Evolutionary conservation across 2,113 vertebrate genomes (phyloP).

Genomic region (Boleophthalmus pectinirostris): DNA sequence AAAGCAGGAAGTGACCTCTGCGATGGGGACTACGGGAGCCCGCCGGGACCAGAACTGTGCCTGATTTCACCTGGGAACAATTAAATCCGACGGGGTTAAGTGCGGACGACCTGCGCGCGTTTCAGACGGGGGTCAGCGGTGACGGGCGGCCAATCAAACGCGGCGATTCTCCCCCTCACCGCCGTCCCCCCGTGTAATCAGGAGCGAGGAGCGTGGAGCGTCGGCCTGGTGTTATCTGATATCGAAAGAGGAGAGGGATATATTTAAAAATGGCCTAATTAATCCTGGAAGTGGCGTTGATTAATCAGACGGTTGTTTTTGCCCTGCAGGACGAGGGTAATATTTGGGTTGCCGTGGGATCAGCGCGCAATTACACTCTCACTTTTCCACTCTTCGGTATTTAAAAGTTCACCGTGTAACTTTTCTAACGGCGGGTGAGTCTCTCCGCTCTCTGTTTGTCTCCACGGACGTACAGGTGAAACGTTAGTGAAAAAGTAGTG

Average conservation of each 20-base stretch:
- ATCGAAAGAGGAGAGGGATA: not conserved
- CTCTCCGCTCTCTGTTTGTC: no score
- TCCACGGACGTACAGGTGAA: no score
- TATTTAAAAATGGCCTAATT: slow-evolving; percentile 9
- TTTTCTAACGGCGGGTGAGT: no score
- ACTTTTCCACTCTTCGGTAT: not conserved
- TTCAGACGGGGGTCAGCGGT: slow-evolving; percentile 38
- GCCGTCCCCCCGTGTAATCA: not conserved
- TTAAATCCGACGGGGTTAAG: slow-evolving; percentile 63
- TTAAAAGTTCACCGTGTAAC: no score
- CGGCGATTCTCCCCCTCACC: not conserved
- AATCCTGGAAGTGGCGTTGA: not conserved
- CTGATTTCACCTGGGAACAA: slow-evolving; percentile 61
- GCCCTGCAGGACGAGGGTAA: not conserved
- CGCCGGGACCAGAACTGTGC: slow-evolving; percentile 20
- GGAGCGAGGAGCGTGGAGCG: not conserved
- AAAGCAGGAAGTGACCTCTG: slow-evolving; percentile 45
- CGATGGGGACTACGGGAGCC: slow-evolving; percentile 15
- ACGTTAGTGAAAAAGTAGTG: no score
- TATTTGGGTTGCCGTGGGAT: not conserved
- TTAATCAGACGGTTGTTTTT: not conserved
- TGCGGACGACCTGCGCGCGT: slow-evolving; percentile 40
- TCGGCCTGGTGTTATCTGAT: not conserved
- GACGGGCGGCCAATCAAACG: slow-evolving; percentile 26
- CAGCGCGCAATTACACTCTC: not conserved